Conservation (phyloP, 2,888 invertebrate genomes). For the Drosophila subsilvestris region DNA sequence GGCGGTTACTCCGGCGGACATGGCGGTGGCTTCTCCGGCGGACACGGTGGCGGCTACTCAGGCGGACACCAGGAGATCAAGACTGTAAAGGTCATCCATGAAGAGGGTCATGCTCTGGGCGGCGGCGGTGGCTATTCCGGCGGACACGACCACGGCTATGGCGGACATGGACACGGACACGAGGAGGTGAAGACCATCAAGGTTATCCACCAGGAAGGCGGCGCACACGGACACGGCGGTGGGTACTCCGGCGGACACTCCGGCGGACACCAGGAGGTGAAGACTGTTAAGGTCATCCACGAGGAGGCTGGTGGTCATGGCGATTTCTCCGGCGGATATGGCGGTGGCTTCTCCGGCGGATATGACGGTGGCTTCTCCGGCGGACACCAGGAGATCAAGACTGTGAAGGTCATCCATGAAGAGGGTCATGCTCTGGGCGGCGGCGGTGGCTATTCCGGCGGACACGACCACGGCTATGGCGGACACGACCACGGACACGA, state of each 20-base stretch:
- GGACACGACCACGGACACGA: slow-evolving; percentile 32
- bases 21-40: slow-evolving; percentile 42
- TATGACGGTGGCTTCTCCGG: slow-evolving; percentile 32
- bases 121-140: slow-evolving; percentile 49
- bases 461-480: slow-evolving; percentile 36
- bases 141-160: slow-evolving; percentile 42
- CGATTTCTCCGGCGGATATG: slow-evolving; percentile 45
- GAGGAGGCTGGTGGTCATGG: slow-evolving; percentile 44
- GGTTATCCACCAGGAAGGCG: slow-evolving; percentile 44
- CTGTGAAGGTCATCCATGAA: slow-evolving; percentile 71
- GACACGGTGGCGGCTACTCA: slow-evolving; percentile 36
- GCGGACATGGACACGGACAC: slow-evolving; percentile 26
- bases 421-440: slow-evolving; percentile 53
- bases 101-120: slow-evolving; percentile 49
- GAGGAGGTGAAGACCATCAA: slow-evolving; percentile 52
- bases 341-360: slow-evolving; percentile 36
- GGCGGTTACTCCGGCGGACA: slow-evolving; percentile 41
- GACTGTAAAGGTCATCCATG: slow-evolving; percentile 71
- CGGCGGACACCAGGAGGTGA: slow-evolving; percentile 59
- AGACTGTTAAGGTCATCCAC: slow-evolving; percentile 67
- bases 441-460: slow-evolving; percentile 47
- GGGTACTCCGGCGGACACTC: slow-evolving; percentile 39
- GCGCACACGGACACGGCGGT: slow-evolving; percentile 30
- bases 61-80: slow-evolving; percentile 51
- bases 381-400: slow-evolving; percentile 68